phyloP scores from a whole-genome alignment of 1,140 invertebrate genomes.

The Laupala kohalensis region DNA sequence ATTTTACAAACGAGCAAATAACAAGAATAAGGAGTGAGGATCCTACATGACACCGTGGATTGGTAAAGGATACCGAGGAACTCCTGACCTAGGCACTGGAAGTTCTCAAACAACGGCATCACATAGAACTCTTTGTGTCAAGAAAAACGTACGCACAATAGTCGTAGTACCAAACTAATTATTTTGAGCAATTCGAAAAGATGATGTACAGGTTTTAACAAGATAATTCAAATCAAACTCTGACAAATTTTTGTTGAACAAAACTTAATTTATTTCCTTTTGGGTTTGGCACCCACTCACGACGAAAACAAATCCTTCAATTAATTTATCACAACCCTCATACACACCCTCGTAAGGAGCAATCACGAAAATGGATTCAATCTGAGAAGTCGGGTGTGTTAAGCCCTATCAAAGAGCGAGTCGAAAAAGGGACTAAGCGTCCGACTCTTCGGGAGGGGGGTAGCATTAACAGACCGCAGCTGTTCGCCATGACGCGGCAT shows the following conservation, averaged over 20 bases:
- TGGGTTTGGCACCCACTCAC: too few species aligned
- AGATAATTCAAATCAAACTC: too few species aligned
- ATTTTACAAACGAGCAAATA: neutral
- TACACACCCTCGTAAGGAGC: neutral
- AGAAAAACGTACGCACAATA: too few species aligned
- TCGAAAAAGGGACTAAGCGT: neutral
- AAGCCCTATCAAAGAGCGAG: too few species aligned
- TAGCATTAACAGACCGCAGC: neutral
- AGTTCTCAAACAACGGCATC: neutral
- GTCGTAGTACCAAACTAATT: too few species aligned
- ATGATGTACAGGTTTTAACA: too few species aligned
- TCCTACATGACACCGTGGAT: neutral
- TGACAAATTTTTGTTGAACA: too few species aligned
- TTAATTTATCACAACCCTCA: too few species aligned
- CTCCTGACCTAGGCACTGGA: neutral
- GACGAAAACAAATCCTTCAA: too few species aligned
- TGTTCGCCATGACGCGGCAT: neutral
- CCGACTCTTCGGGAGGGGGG: neutral
- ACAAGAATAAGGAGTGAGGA: neutral
- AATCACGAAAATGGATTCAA: neutral
- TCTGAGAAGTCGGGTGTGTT: neutral
- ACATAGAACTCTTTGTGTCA: too few species aligned
- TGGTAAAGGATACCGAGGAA: neutral
- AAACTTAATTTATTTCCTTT: too few species aligned
- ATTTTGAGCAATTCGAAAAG: neutral